Percentiles rank a stretch among this genome's conserved stretches.
phyloP scores from a whole-genome alignment of 2,113 vertebrate genomes.

The Labrus mixtus region DNA sequence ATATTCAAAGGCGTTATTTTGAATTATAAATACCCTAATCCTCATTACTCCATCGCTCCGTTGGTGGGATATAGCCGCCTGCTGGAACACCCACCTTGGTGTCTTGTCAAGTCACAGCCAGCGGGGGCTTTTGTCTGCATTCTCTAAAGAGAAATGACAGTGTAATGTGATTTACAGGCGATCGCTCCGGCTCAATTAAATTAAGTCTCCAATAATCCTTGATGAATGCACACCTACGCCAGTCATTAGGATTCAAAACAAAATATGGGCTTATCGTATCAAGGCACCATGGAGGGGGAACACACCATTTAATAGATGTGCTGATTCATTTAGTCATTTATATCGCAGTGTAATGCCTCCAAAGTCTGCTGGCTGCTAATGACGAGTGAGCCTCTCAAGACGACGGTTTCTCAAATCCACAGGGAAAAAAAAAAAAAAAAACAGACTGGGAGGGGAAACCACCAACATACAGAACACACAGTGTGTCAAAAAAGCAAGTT shows the following conservation, averaged over 20 bases:
- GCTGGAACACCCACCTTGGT: conserved; percentile 76
- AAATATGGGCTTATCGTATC: conserved; percentile 84
- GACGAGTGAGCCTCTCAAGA: conserved; percentile 70
- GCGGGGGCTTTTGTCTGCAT: conserved; percentile 75
- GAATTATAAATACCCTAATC: conserved; percentile 78
- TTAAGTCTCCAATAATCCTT: conserved; percentile 83
- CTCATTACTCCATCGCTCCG: conserved; percentile 68
- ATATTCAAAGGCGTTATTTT: conserved; percentile 71
- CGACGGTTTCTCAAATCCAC: conserved; percentile 55
- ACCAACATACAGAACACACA: conserved; percentile 27
- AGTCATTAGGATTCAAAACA: conserved; percentile 85
- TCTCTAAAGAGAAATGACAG: conserved; percentile 84
- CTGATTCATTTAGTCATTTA: conserved; percentile 84
- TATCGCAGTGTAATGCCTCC: conserved; percentile 78
- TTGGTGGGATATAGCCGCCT: conserved; percentile 54
- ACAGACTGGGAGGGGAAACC: conserved; percentile 56
- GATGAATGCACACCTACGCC: conserved; percentile 86
- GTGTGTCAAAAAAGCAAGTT: conserved; percentile 8
- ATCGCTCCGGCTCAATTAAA: conserved; percentile 85
- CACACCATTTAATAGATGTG: conserved; percentile 83
- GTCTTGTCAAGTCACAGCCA: conserved; percentile 75
- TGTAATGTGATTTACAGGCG: conserved; percentile 85
- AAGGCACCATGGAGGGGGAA: conserved; percentile 71
- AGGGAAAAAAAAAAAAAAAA: conserved; percentile 13
- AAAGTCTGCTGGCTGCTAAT: conserved; percentile 76